Base-by-base conservation (phyloP, 1,140 invertebrate genomes). In the Cyclina sinensis region DNA sequence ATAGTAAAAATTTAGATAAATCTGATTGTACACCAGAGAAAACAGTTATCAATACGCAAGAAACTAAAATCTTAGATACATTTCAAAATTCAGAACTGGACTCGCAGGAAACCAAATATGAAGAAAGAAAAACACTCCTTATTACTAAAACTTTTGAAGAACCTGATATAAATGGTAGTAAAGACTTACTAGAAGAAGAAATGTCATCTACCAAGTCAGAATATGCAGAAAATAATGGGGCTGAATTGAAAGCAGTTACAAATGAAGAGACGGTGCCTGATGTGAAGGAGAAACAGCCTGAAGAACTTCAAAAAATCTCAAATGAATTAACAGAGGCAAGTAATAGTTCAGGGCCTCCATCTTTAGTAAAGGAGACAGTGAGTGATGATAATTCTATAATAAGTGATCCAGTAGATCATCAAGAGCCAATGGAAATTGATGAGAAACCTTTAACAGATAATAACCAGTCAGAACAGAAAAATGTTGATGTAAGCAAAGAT, bases 261-360 rank as follows among this genome's bases (percentile, higher is more conserved):
- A 3, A 37, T 43, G 78, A 57, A 59, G 37, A 37, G 37, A 32
- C 27, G 24, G n/a, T 35, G 30, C 2, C 27, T 37, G 59, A 82
- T 68, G 14, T 21, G 65, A 35, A 14, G 30, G 54, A 54, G 27
- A 48, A 21, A 24, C 21, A 18, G 43, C 59, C 59, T 12, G 80
- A 62, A 35, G 80, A 82, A 46, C 37, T 68, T 46, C 7, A 2
- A 18, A 82, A 82, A 65, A 65, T 65, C 37, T 18, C 59, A 16
- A n/a, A 12, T 32, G 80, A 82, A 65, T 0, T 43, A 18, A 21
- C 5, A 14, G 37, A 65, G 27, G 11, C 9, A 24, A 65, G 59
- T 16, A 82, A 46, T 68, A 68, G 80, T 27, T 82, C 80, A 27
- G 80, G 80, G 7, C 80, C 80, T 30, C 80, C 80, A 14, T 82